phyloP scores from a whole-genome alignment of 2,113 vertebrate species.

The Dromiciops gliroides region DNA sequence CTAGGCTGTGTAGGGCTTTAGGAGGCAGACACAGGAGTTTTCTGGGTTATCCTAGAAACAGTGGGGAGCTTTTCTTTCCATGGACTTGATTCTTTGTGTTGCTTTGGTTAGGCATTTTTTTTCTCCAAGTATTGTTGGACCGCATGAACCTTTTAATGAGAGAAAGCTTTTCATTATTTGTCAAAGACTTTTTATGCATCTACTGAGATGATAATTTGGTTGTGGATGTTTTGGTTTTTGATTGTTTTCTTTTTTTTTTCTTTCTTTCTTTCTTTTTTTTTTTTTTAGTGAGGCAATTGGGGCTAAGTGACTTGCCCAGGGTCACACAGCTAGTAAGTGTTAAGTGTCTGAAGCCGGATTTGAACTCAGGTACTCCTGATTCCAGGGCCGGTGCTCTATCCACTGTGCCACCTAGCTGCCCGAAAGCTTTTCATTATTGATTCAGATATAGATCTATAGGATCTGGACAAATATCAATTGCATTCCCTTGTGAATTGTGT shows the following conservation, averaged over 20 bases:
- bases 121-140: neutral
- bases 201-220: too few relatives aligned
- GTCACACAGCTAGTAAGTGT: too few relatives aligned
- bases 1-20: neutral
- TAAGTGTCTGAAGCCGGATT: too few relatives aligned
- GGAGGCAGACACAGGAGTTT: neutral
- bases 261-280: too few relatives aligned
- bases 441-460: neutral
- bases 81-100: neutral
- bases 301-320: too few relatives aligned
- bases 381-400: too few relatives aligned
- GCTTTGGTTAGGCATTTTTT: neutral
- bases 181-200: too few relatives aligned
- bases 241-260: too few relatives aligned
- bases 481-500: neutral
- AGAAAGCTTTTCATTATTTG: neutral
- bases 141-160: neutral
- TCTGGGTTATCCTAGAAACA: neutral
- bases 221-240: too few relatives aligned
- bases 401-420: too few relatives aligned
- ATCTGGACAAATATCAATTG: neutral
- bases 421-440: constrained; percentile 12
- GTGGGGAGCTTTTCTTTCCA: neutral
- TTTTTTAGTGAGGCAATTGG: too few relatives aligned
- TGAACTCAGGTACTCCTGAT: too few relatives aligned